Evolutionary conservation across 1,140 invertebrate species (phyloP), one percentile per base, ranked within the genome.

Genomic region (Pachypeltis micranthus): DNA sequence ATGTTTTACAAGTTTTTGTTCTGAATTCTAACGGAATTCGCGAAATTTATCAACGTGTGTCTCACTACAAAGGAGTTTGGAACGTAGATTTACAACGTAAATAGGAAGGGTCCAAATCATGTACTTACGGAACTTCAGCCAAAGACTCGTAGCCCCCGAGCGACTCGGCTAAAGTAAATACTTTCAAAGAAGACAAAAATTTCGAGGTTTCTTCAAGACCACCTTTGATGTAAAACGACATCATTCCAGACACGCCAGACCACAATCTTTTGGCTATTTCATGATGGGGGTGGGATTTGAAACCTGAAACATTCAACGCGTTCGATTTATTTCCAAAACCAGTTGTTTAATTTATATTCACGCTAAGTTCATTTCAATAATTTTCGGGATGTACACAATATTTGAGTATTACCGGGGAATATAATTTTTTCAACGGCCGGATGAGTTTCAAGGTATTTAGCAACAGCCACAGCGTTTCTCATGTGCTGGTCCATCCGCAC

Each of bases 111-210:
- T n/a, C n/a, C n/a, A n/a, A n/a, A n/a, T n/a, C n/a, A n/a, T n/a
- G n/a, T n/a, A n/a, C 86, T 84, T 78, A 90, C 86, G 90, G 90
- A 65, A 90, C 74, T 76, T 90, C 87, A 1, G 85, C 87, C 34
- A 98, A 81, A 74, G 92, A 96, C 74, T 98, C 95, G 72, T 88
- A 96, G 59, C 94, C 94, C 57, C 96, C 96, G 29, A 98, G 80
- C 76, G 92, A 96, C 75, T 96, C 94, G 12, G 95, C 95, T n/a
- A 97, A 74, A 1, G 82, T 85, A 71, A 98, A 91, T 3, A 93
- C 59, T 78, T 93, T 87, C 1, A 95, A 73, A 4, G 82, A 74
- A 68, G 81, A 81, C 14, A 96, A 75, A 70, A 99, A 96, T 59
- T 80, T 86, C 55, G 75, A 75, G 0, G 91, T 84, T 70, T 94